Evolutionary conservation across 2,888 invertebrate species (phyloP), one percentile per base, ranked within the genome.

Genomic region (Eilema depressum): DNA sequence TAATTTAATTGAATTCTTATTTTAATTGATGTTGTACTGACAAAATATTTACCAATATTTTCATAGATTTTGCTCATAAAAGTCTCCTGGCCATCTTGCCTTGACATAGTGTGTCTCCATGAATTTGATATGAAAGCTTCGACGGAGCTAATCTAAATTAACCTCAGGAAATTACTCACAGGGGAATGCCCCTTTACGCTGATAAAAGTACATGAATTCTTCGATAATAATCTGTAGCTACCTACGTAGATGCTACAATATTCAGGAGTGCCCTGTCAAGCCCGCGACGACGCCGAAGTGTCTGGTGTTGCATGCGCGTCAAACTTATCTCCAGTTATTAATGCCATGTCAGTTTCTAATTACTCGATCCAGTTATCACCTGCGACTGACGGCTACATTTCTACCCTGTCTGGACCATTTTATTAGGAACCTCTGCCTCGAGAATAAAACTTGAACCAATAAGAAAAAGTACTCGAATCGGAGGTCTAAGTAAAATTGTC

Each of bases 301-400:
- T 83, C 85, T 82, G 80, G 80, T 81, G 79, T 73, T 79, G 80
- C 83, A 82, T 76, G 77, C 83, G 79, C 88, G 80, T 91, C 93
- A 92, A 93, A 93, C 89, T 92, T 88, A 86, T 77, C 86, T 87
- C 85, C 86, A 84, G 89, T 91, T 92, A 94, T 93, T 93, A 94
- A 90, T 87, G 86, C 85, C 78, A 88, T 88, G 92, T 90, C 92
- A 92, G 87, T 90, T 93, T 91, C 89, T 95, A 95, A 95, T 95
- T 95, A 94, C 93, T 90, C 89, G 88, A 89, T 89, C 88, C 90
- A 84, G 91, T 88, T 91, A 93, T 93, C 95, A 95, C 95, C 95
- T 95, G 95, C 92, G 85, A 85, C 92, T 95, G 95, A 94, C 94
- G 91, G 86, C 81, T 83, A 77, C 84, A 80, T 85, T 87, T 82